Percentiles rank a stretch among this genome's conserved stretches.
Evolutionary conservation across 2,888 invertebrate genomes (phyloP).

Genomic region (Athetis lepigone): DNA sequence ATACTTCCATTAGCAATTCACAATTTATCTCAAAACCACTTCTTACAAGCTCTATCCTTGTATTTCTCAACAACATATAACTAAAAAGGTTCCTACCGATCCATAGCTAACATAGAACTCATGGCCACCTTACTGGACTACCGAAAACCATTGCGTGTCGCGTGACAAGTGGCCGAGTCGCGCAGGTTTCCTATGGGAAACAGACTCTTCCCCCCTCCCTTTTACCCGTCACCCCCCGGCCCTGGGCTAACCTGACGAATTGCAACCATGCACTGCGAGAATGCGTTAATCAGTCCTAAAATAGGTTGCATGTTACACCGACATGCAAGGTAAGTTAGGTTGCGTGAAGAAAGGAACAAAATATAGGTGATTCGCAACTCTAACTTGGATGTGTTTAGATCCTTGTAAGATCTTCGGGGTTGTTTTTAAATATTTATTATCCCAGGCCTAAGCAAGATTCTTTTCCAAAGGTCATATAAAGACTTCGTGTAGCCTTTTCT

Average conservation of each 20-base stretch:
- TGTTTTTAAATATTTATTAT: no score
- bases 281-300: constrained; percentile 75
- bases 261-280: constrained; percentile 73
- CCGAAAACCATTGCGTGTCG: constrained; percentile 73
- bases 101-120: not conserved
- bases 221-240: constrained; percentile 4
- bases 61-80: not conserved
- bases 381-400: not conserved
- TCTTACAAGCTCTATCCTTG: no score
- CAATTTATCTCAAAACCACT: no score
- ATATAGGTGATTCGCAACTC: not conserved
- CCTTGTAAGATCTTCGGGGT: no score
- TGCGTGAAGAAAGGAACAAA: no score
- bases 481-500: no score
- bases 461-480: not conserved
- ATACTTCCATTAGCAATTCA: no score
- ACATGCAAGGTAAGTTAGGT: not conserved
- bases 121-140: constrained; percentile 68
- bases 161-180: constrained; percentile 73
- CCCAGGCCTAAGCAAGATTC: no score
- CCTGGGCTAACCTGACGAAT: constrained; percentile 63
- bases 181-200: constrained; percentile 81
- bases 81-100: not conserved
- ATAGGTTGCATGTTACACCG: constrained; percentile 48
- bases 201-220: constrained; percentile 22